Evolutionary conservation across 2,113 vertebrate genomes (phyloP), one percentile per base, ranked within the genome.

Genomic region (Oostethus manadensis): DNA sequence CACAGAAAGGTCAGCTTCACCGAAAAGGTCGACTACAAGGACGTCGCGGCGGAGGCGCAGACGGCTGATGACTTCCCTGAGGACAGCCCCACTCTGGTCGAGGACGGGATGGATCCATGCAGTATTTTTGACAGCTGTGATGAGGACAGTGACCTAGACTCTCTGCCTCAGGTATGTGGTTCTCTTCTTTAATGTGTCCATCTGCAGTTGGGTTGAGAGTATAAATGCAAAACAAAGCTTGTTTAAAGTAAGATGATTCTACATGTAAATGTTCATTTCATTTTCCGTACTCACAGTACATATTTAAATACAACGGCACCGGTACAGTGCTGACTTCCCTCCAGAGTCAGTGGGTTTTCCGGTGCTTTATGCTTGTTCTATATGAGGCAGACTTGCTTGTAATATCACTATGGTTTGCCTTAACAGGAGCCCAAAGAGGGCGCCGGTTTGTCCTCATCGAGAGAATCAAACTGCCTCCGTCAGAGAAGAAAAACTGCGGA

Each of bases 1-100:
- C 88, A 98, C 35, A 92, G 93, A 57, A 97, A 94, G 69, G 95
- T 98, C 82, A 96, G 95, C 85, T 98, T 98, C 70, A 91, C 92
- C 0, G 93, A 98, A 85, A 92, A 91, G 14, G 92, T 88, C 0
- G 87, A 92, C 13, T 86, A 86, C 74, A 74, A 87, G 90, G 81
- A 91, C 71, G 10, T 76, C 65, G 0, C 65, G 51, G 70, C 10
- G 38, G 83, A 62, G 69, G 21, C 50, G 51, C 29, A 56, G 60
- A 43, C 66, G 4, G 79, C 77, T 69, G 90, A 92, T 0, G 88
- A 91, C n/a, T 90, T 90, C 76, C 77, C 93, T 0, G 93, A 96
- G 77, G 96, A 98, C 49, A 97, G 96, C 65, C 95, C 95, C 43
- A 98, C 94, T 0, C 82, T 98, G 92, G 91, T 96, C 54, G 94